phyloP scores from a whole-genome alignment of 2,797 vertebrate genomes.

The Manis javanica region DNA sequence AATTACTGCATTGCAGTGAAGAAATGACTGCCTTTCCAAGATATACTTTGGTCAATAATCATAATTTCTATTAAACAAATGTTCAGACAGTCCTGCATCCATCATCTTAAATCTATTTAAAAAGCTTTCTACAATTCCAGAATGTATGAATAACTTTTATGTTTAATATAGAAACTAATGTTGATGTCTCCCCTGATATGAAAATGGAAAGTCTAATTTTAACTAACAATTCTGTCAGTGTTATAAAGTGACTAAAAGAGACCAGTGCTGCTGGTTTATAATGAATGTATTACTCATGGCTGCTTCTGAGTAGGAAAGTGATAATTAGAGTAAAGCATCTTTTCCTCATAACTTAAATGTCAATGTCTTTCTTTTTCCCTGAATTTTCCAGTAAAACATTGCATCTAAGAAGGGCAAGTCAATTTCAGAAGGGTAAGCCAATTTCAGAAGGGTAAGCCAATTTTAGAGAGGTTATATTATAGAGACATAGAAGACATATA shows the following conservation, averaged over 20 bases:
- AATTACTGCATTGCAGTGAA: conserved; percentile 66
- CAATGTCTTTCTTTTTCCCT: conserved; percentile 30
- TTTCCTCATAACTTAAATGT: conserved; percentile 63
- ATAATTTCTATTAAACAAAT: conserved; percentile 75
- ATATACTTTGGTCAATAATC: conserved; percentile 66
- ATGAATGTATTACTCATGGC: conserved; percentile 72
- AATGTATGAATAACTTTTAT: conserved; percentile 77
- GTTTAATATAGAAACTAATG: conserved; percentile 80
- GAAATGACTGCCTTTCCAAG: conserved; percentile 61
- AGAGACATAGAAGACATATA: conserved; percentile 61
- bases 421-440: not conserved
- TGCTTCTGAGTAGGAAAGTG: conserved; percentile 53
- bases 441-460: not conserved
- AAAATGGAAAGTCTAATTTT: conserved; percentile 81
- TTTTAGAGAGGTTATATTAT: not conserved
- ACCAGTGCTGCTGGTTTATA: conserved; percentile 64
- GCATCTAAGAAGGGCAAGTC: not conserved
- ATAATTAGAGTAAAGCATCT: conserved; percentile 66
- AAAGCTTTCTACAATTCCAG: conserved; percentile 75
- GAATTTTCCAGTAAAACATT: conserved; percentile 54
- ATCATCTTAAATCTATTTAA: conserved; percentile 74
- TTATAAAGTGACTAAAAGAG: conserved; percentile 73
- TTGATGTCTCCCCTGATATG: conserved; percentile 73
- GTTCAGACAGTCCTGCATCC: conserved; percentile 69
- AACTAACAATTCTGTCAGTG: conserved; percentile 72